Evolutionary conservation across 1,140 invertebrate genomes (phyloP).

Genomic region (Pogonomyrmex californicus): DNA sequence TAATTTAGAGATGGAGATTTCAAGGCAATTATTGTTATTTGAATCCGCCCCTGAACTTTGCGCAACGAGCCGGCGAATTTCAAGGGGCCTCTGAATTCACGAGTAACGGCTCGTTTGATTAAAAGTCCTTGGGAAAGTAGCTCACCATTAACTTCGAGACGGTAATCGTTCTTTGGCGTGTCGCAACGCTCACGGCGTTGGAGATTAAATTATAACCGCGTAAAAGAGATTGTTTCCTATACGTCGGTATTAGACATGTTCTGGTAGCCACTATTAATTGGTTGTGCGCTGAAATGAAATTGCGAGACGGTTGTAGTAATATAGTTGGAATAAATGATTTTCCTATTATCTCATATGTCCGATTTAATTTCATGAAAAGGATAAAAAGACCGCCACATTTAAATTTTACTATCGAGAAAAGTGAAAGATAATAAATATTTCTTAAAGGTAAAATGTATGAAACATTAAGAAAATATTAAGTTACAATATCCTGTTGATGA

Average conservation of each 20-base stretch:
- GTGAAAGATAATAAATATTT: not conserved
- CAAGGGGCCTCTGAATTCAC: conserved; percentile 51
- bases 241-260: conserved; percentile 11
- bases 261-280: conserved; percentile 37
- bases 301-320: not conserved
- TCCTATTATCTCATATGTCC: not conserved
- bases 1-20: not conserved
- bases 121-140: conserved; percentile 63
- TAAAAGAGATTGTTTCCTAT: conserved; percentile 36
- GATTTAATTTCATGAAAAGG: not conserved
- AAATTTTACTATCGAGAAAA: not conserved
- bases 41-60: conserved; percentile 38
- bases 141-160: conserved; percentile 53
- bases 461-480: not conserved
- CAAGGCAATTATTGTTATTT: not conserved
- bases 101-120: conserved; percentile 52
- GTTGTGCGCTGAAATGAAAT: conserved; percentile 33
- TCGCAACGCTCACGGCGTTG: conserved; percentile 36
- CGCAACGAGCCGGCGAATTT: conserved; percentile 50
- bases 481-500: not conserved
- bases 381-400: not conserved
- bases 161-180: conserved; percentile 44
- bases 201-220: conserved; percentile 61
- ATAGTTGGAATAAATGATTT: conserved; percentile 20
- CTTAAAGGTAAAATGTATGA: not conserved